phyloP scores from a whole-genome alignment of 2,888 invertebrate species.

The Tetragonisca angustula region DNA sequence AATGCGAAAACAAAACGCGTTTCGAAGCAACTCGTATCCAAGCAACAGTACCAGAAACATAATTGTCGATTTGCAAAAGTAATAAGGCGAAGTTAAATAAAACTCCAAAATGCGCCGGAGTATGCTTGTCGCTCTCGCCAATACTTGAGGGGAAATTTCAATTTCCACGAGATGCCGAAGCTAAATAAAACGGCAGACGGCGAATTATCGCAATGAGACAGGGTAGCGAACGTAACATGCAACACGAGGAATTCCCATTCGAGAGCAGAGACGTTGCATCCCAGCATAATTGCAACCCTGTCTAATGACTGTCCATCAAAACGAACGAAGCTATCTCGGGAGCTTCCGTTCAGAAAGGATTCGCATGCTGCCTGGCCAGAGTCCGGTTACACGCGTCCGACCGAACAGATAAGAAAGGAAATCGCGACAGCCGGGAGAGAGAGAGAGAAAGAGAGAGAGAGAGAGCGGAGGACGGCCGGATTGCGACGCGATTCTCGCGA shows the following conservation, averaged over 20 bases:
- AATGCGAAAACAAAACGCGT: too few species aligned
- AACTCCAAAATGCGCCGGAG: not conserved
- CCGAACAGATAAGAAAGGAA: conserved; percentile 56
- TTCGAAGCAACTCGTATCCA: too few species aligned
- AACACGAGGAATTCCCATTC: not conserved
- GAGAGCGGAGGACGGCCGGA: conserved; percentile 12
- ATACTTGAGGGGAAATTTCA: not conserved
- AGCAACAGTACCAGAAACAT: too few species aligned
- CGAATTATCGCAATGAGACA: not conserved
- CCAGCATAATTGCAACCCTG: not conserved
- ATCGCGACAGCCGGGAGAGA: conserved; percentile 26
- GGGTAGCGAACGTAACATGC: not conserved
- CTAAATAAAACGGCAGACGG: not conserved
- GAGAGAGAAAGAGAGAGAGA: conserved; percentile 37
- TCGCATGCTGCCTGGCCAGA: not conserved
- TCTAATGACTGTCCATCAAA: not conserved
- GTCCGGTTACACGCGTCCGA: conserved; percentile 37
- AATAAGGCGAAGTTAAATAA: not conserved
- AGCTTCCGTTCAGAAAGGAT: conserved; percentile 44
- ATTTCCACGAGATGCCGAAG: not conserved
- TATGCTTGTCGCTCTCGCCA: not conserved
- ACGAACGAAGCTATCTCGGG: conserved; percentile 9
- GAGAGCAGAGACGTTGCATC: not conserved
- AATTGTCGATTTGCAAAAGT: too few species aligned
- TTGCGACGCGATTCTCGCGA: conserved; percentile 65